Base-by-base conservation (phyloP, 1,140 invertebrate species). In the Hypsibius dujardini region DNA sequence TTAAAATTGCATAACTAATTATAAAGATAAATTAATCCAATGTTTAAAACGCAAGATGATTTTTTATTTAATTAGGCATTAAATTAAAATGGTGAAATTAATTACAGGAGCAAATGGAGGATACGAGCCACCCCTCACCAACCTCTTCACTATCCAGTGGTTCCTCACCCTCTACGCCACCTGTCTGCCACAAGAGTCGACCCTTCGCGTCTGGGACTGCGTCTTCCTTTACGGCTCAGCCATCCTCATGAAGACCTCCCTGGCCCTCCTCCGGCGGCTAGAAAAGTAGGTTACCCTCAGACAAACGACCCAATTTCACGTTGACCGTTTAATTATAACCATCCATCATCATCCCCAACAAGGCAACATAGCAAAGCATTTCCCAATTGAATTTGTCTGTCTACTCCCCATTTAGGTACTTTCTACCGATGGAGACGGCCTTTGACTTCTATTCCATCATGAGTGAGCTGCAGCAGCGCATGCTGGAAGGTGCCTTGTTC, bases 71-170 rank as follows among this genome's bases (percentile, higher is more conserved):
- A n/a, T n/a, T n/a, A n/a, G n/a, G n/a, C n/a, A n/a, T n/a, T n/a
- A n/a, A n/a, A n/a, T n/a, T n/a, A n/a, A n/a, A n/a, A n/a, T n/a
- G n/a, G n/a, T n/a, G n/a, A n/a, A n/a, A n/a, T 73, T 72, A 42
- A 74, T 74, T 1, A 73, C 79, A 79, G 79, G 73, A 47, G 77
- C 79, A 14, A 77, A 74, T 73, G 50, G 50, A 56, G 50, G 85
- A 73, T 94, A 94, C 76, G 93, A 96, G 78, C 94, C 93, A 7
- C 94, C 94, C 0, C 79, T 97, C 69, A 95, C 92, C 14, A 96
- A 98, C 80, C 92, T 96, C 2, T 98, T 97, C 80, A 97, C 93
- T 15, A 97, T 98, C 92, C 94, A 98, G 80, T 97, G 94, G 94
- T 97, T 97, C 78, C 84, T 98, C 3, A 98, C 94, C 0, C 82